Conservation (phyloP, 1,140 invertebrate species). For the Zaprionus gabonicus region DNA sequence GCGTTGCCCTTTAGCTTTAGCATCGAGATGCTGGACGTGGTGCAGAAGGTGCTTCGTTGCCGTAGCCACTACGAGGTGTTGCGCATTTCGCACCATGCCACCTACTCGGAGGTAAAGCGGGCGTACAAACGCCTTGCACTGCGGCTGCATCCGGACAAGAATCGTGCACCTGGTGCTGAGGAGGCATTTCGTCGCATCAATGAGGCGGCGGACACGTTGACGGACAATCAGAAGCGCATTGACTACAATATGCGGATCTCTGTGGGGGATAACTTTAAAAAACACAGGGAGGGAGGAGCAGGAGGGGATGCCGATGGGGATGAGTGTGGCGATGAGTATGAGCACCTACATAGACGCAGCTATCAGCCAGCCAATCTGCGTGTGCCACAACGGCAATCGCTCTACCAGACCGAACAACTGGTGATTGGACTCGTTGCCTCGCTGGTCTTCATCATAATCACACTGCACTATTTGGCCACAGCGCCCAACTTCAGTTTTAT, state of each 20-base stretch:
- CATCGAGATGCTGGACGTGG: constrained; percentile 86
- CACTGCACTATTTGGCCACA: constrained; percentile 95
- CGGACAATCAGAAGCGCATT: constrained; percentile 95
- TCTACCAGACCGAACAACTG: constrained; percentile 86
- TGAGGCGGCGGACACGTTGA: constrained; percentile 97
- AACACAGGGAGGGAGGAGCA: not conserved
- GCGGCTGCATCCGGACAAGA: constrained; percentile 99
- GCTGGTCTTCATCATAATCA: constrained; percentile 91
- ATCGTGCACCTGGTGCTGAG: constrained; percentile 96
- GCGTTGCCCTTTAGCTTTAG: constrained; percentile 60
- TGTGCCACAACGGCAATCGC: constrained; percentile 62
- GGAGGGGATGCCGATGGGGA: not conserved
- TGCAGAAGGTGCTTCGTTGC: constrained; percentile 87
- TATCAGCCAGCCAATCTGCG: constrained; percentile 80
- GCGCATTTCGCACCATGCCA: constrained; percentile 94
- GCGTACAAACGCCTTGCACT: constrained; percentile 98
- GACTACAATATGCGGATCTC: constrained; percentile 91
- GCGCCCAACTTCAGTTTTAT: constrained; percentile 96
- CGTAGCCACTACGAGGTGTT: constrained; percentile 99
- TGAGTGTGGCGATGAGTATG: not conserved
- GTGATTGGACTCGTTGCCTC: constrained; percentile 90
- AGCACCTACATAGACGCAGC: constrained; percentile 1
- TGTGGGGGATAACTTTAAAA: constrained; percentile 82
- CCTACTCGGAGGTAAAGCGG: constrained; percentile 97
- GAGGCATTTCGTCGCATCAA: constrained; percentile 97